phyloP scores from a whole-genome alignment of 53 echinoderm and acorn worm species.

The Pentamera pediparva region DNA sequence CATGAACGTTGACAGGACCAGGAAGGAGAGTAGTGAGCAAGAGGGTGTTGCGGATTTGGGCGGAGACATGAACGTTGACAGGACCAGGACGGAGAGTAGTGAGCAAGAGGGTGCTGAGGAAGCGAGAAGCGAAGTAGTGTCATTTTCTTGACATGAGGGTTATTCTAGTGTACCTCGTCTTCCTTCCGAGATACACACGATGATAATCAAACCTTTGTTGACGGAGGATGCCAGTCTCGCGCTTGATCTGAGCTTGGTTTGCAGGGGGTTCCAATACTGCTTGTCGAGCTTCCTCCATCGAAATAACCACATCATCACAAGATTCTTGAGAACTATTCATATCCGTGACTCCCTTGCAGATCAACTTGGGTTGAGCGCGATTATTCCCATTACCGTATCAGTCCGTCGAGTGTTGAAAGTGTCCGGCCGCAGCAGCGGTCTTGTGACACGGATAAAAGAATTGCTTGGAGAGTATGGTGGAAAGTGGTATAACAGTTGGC shows the following conservation, averaged over 20 bases:
- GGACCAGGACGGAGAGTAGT: too few relatives aligned
- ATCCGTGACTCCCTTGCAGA: neutral
- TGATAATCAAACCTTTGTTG: neutral
- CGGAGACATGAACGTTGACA: neutral
- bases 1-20: too few relatives aligned
- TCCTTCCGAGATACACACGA: neutral
- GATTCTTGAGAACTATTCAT: neutral
- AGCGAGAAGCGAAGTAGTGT: neutral
- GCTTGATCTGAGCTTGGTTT: neutral
- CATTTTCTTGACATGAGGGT: too few relatives aligned
- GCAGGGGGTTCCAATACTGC: neutral
- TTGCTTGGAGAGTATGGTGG: neutral
- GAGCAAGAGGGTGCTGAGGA: neutral
- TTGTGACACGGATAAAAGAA: neutral
- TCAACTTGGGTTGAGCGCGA: neutral
- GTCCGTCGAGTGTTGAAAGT: neutral
- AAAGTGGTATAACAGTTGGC: neutral
- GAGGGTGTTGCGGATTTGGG: neutral
- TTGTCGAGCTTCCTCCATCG: neutral
- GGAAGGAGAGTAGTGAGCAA: neutral
- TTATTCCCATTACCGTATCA: neutral
- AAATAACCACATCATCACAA: neutral
- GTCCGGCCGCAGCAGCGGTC: neutral
- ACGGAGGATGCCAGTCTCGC: neutral
- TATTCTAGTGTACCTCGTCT: neutral